A percentile compares a stretch with the other conserved stretches of the same genome.
These are phyloP conservation scores for Sapayoa aenigma DNA, from an alignment of 2,113 vertebrate genomes.

Conservation along the genomic window DNA sequence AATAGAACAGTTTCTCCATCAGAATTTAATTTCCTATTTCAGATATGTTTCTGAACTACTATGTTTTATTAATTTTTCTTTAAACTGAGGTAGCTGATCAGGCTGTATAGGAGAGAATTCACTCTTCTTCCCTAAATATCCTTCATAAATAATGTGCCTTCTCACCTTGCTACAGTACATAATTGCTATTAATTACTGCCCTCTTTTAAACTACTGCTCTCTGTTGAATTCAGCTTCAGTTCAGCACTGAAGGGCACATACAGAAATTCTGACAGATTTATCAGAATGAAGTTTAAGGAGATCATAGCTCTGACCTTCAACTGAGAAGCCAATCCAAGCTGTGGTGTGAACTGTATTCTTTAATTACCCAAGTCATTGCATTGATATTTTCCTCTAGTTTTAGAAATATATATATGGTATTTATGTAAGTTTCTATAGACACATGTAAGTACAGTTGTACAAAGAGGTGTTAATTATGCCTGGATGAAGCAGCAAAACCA, in stretches of 20 bases:
- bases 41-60: neutral
- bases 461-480: neutral
- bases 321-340: neutral
- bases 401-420: neutral
- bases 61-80: neutral
- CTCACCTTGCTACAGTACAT: neutral
- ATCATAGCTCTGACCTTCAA: neutral
- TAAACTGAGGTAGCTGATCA: neutral
- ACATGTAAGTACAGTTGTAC: neutral
- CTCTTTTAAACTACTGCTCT: no score
- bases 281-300: neutral
- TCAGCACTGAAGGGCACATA: neutral
- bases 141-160: neutral
- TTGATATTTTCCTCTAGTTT: neutral
- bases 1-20: neutral
- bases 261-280: neutral
- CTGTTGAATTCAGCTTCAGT: neutral
- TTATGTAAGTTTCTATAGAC: neutral
- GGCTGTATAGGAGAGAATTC: neutral
- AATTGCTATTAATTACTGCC: slow-evolving; percentile 22
- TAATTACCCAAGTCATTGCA: neutral
- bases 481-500: no score
- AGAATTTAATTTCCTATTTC: neutral
- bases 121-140: neutral
- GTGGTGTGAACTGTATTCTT: neutral